Evolutionary conservation across 2,797 vertebrate species (phyloP).

Genomic region (Malacoraja senta): DNA sequence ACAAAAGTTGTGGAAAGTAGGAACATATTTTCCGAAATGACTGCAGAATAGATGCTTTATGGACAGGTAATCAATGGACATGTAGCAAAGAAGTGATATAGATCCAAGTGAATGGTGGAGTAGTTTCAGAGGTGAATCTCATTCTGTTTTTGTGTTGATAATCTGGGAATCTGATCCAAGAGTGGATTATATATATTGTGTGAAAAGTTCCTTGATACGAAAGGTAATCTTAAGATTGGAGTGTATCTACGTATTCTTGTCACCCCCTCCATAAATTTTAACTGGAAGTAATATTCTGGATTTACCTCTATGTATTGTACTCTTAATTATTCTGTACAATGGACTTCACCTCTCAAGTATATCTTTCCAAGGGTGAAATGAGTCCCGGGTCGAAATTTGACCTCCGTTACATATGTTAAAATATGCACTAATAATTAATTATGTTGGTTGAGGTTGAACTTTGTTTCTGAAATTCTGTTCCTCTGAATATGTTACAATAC

Average conservation of each 20-base stretch:
- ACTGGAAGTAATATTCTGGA: not conserved
- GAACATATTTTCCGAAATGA: not conserved
- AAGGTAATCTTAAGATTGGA: not conserved
- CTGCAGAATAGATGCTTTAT: not conserved
- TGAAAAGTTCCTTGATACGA: not conserved
- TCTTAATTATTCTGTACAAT: too few species aligned
- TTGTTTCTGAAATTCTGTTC: too few species aligned
- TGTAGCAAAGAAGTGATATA: too few species aligned
- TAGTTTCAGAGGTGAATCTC: not conserved
- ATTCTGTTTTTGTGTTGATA: too few species aligned
- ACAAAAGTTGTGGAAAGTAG: not conserved
- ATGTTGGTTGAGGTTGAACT: too few species aligned
- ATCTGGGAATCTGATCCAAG: not conserved
- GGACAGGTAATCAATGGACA: too few species aligned
- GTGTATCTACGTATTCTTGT: not conserved
- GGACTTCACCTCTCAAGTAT: too few species aligned
- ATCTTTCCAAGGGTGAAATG: too few species aligned
- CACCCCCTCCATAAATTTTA: not conserved
- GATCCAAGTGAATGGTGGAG: not conserved
- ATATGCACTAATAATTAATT: too few species aligned
- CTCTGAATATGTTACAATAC: too few species aligned
- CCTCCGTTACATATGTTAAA: too few species aligned
- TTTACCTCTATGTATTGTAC: not conserved
- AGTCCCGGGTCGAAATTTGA: too few species aligned
- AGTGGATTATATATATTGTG: not conserved